phyloP scores from a whole-genome alignment of 2,888 invertebrate genomes.

The Harpagoxenus sublaevis region DNA sequence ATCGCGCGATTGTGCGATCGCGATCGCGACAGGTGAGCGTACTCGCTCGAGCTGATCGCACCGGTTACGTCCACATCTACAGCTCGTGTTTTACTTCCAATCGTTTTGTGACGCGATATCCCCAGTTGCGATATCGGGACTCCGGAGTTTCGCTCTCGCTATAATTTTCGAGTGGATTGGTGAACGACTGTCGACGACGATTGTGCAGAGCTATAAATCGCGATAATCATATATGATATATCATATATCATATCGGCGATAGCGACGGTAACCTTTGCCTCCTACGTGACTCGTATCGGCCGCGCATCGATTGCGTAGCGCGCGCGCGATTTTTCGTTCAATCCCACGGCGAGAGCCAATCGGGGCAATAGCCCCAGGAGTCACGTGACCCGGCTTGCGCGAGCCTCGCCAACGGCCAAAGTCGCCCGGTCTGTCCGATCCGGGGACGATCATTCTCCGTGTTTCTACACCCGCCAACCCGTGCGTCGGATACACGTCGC shows the following conservation, averaged over 20 bases:
- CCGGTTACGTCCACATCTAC: background rate
- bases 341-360: slow-evolving; percentile 20
- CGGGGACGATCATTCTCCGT: no score
- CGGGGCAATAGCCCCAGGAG: background rate
- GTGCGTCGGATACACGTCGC: background rate
- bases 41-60: background rate
- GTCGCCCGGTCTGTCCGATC: no score
- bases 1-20: slow-evolving; percentile 11
- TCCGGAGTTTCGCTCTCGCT: no score
- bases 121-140: background rate
- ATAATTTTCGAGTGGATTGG: background rate
- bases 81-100: background rate
- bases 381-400: slow-evolving; percentile 23
- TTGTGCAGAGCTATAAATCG: background rate
- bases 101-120: background rate
- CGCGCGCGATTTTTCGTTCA: slow-evolving; percentile 15
- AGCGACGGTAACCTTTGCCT: slow-evolving; percentile 9
- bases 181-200: background rate
- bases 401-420: background rate
- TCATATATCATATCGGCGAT: background rate
- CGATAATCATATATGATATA: background rate
- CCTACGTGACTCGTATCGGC: slow-evolving; percentile 3
- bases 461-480: background rate
- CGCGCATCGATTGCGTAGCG: background rate
- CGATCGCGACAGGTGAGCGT: background rate